Percentiles rank a stretch among this genome's conserved stretches.
Evolutionary conservation across 2,113 vertebrate genomes (phyloP).

Genomic region (Cololabis saira): DNA sequence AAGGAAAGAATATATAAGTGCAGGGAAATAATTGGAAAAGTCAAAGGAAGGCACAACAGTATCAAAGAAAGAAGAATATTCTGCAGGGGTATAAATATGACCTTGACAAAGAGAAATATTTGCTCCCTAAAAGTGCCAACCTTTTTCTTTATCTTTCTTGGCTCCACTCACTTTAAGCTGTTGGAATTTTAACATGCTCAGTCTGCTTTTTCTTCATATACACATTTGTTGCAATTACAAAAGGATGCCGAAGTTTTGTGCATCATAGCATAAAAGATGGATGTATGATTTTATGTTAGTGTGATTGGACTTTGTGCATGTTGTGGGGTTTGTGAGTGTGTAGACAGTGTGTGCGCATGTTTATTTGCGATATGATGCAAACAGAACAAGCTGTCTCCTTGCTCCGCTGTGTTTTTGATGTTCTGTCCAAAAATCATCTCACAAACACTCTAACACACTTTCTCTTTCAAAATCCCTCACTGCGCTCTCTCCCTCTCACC

Average conservation of each 20-base stretch:
- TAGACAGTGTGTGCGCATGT: slow-evolving; percentile 42
- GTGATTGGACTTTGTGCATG: slow-evolving; percentile 36
- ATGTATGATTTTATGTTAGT: slow-evolving; percentile 67
- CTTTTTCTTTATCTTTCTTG: not conserved
- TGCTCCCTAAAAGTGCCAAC: not conserved
- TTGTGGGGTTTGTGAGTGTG: slow-evolving; percentile 36
- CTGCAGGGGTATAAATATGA: slow-evolving; percentile 9
- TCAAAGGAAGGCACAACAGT: slow-evolving; percentile 12
- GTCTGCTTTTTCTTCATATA: slow-evolving; percentile 23
- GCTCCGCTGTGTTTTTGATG: slow-evolving; percentile 71
- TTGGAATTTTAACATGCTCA: slow-evolving; percentile 46
- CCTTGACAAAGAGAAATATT: slow-evolving; percentile 20
- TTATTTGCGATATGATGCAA: slow-evolving; percentile 72
- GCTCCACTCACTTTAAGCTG: slow-evolving; percentile 35
- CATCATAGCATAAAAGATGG: slow-evolving; percentile 62
- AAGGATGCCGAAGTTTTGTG: slow-evolving; percentile 54
- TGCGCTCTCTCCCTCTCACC: slow-evolving; percentile 31
- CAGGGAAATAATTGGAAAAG: slow-evolving; percentile 8
- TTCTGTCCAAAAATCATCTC: slow-evolving; percentile 70
- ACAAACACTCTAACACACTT: slow-evolving; percentile 56
- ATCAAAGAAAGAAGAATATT: slow-evolving; percentile 6
- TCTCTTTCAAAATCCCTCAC: slow-evolving; percentile 45
- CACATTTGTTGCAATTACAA: slow-evolving; percentile 64
- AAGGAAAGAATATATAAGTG: slow-evolving; percentile 19
- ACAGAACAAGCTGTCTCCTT: slow-evolving; percentile 71